Percentiles rank a stretch among this genome's conserved stretches.
Conservation (phyloP, 2,113 vertebrate species). For the Alouatta palliata region DNA sequence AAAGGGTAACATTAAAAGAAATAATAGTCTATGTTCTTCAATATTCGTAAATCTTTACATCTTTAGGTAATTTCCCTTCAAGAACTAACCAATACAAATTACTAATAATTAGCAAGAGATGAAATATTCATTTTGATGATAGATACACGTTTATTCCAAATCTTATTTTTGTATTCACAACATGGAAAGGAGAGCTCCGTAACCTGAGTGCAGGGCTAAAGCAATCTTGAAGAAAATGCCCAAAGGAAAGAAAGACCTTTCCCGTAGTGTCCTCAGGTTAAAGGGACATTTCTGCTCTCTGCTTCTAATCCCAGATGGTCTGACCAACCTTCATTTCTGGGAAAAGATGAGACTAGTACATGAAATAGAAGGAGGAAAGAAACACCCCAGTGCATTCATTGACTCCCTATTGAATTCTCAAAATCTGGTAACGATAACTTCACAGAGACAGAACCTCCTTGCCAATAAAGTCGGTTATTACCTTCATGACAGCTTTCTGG, state of each 20-base stretch:
- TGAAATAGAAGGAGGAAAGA: neutral
- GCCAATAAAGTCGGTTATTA: constrained; percentile 11
- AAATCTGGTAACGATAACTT: neutral
- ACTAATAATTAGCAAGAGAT: neutral
- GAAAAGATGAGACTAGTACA: neutral
- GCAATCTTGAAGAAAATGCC: neutral
- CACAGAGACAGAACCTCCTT: neutral
- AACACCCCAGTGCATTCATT: neutral
- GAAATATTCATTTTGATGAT: neutral
- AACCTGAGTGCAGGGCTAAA: neutral
- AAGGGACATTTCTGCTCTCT: neutral
- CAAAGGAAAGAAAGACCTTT: neutral
- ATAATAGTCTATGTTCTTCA: neutral
- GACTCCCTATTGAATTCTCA: neutral
- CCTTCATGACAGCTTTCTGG: neutral
- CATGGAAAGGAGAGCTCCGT: neutral
- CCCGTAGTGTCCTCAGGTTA: neutral
- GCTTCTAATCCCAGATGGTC: neutral
- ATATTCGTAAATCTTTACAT: neutral
- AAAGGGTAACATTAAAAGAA: constrained; percentile 21
- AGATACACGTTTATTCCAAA: neutral
- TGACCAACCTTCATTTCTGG: neutral
- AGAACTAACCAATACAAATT: neutral
- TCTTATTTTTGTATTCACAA: constrained; percentile 10
- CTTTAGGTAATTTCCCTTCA: neutral